These are phyloP conservation scores for Cinara cedri DNA, from an alignment of 2,888 invertebrate species.

Conservation along the genomic window DNA sequence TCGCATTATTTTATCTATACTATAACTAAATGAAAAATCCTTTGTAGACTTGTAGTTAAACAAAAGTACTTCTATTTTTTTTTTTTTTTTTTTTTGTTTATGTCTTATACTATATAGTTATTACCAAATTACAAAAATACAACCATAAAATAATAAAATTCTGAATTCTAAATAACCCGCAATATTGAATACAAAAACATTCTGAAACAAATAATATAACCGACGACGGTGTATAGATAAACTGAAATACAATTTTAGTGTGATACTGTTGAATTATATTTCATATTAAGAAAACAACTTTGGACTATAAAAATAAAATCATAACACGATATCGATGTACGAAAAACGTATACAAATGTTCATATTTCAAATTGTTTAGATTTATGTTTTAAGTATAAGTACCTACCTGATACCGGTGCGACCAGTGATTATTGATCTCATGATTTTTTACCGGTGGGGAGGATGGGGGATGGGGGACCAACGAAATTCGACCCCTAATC, in stretches of 20 bases:
- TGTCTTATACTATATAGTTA: background rate
- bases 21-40: background rate
- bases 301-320: background rate
- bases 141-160: background rate
- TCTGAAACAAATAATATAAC: background rate
- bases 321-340: too few relatives aligned
- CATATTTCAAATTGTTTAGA: too few relatives aligned
- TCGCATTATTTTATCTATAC: background rate
- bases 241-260: background rate
- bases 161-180: background rate
- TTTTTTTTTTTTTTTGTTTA: constrained; percentile 3
- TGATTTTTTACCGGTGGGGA: too few relatives aligned
- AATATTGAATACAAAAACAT: background rate
- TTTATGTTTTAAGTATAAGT: too few relatives aligned
- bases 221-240: background rate
- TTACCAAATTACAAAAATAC: background rate
- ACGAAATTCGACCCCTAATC: too few relatives aligned
- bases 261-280: background rate
- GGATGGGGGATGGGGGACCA: too few relatives aligned
- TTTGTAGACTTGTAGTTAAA: background rate
- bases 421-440: too few relatives aligned
- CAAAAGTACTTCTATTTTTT: background rate
- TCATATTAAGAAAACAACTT: background rate
- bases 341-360: too few relatives aligned
- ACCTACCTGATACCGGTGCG: too few relatives aligned